These are phyloP conservation scores for Pogonophryne albipinna DNA, from an alignment of 2,797 vertebrate species.

Conservation along the genomic window DNA sequence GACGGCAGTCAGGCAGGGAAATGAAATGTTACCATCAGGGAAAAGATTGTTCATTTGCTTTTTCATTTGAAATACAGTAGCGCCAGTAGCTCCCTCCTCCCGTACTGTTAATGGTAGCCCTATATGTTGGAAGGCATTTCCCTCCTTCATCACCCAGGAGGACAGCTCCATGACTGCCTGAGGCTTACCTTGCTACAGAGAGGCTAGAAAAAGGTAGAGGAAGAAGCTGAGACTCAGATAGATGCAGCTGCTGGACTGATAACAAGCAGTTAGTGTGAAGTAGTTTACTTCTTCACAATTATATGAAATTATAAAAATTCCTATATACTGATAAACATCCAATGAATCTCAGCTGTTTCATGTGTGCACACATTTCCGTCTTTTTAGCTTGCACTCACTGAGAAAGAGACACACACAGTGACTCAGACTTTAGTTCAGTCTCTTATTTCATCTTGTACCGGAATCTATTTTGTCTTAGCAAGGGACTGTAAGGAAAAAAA, in stretches of 20 bases:
- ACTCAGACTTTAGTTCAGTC: slow-evolving; percentile 10
- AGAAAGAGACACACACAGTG: slow-evolving; percentile 9
- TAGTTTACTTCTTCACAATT: slow-evolving; percentile 38
- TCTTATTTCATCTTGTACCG: slow-evolving; percentile 16
- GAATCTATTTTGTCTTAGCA: slow-evolving; percentile 15
- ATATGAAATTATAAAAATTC: slow-evolving; percentile 32
- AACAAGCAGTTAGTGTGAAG: slow-evolving; percentile 29
- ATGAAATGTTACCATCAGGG: slow-evolving; percentile 67
- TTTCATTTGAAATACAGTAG: slow-evolving; percentile 68
- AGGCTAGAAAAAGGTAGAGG: slow-evolving; percentile 27
- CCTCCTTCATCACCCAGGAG: slow-evolving; percentile 62
- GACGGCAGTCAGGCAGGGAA: slow-evolving; percentile 64
- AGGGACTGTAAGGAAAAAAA: neutral
- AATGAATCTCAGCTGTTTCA: slow-evolving; percentile 25
- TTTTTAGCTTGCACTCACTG: slow-evolving; percentile 29
- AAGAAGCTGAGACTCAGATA: slow-evolving; percentile 12
- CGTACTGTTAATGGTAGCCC: slow-evolving; percentile 47
- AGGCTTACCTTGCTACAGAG: slow-evolving; percentile 57
- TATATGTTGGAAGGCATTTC: slow-evolving; percentile 62
- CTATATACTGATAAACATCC: slow-evolving; percentile 32
- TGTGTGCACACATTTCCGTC: slow-evolving; percentile 28
- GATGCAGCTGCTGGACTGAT: slow-evolving; percentile 40
- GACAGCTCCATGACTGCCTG: slow-evolving; percentile 60
- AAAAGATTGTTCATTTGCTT: slow-evolving; percentile 68
- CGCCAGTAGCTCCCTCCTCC: slow-evolving; percentile 51